Percentiles rank a stretch among this genome's conserved stretches.
phyloP scores from a whole-genome alignment of 2,888 invertebrate genomes.

The Dione juno region DNA sequence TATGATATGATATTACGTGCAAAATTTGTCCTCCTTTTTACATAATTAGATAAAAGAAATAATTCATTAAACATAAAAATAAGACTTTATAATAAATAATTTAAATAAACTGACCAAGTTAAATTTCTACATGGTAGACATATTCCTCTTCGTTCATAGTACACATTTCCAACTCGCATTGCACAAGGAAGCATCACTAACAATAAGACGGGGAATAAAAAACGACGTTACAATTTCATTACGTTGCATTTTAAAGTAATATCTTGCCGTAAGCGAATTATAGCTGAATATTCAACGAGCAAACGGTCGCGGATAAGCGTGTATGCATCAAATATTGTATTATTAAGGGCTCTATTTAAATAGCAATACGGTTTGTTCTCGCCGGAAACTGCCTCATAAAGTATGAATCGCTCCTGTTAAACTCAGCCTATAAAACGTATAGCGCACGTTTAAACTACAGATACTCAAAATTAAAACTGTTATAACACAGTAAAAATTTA shows the following conservation, averaged over 20 bases:
- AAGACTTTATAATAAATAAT: no score
- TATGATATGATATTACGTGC: constrained; percentile 28
- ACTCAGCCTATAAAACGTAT: constrained; percentile 53
- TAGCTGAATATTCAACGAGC: constrained; percentile 66
- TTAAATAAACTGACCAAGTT: no score
- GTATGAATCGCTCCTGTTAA: constrained; percentile 56
- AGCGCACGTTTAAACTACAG: constrained; percentile 50
- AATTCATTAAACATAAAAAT: no score
- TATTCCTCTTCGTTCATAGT: no score
- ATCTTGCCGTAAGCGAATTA: constrained; percentile 61
- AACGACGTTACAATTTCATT: constrained; percentile 54
- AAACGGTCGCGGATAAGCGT: constrained; percentile 59
- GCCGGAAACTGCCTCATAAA: constrained; percentile 60
- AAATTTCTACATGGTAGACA: no score
- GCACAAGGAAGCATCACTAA: constrained; percentile 24
- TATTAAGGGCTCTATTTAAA: constrained; percentile 65
- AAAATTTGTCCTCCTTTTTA: not conserved
- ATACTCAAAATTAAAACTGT: constrained; percentile 54
- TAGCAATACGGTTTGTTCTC: constrained; percentile 60
- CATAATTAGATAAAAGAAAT: no score
- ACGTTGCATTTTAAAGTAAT: constrained; percentile 58
- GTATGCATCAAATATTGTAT: constrained; percentile 62
- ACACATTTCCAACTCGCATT: not conserved
- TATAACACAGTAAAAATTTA: constrained; percentile 47
- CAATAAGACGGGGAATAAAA: constrained; percentile 38